Evolutionary conservation across 2,797 vertebrate species (phyloP).

Genomic region (Catostomus latipinnis): DNA sequence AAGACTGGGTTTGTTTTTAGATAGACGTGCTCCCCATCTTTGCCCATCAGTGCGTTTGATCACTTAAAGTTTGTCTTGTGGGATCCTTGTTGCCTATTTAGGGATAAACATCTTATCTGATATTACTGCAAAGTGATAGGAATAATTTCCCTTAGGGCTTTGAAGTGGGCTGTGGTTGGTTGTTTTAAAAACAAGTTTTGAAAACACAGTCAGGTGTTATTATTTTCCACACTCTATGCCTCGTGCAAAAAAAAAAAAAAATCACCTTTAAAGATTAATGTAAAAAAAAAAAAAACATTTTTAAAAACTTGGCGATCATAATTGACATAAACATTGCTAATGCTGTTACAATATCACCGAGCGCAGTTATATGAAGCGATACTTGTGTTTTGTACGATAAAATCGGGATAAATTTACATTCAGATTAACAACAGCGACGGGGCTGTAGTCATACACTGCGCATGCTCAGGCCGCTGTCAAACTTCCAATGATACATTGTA

Average conservation of each 20-base stretch:
- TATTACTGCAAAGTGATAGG: not conserved
- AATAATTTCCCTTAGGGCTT: not conserved
- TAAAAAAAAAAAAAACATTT: not conserved
- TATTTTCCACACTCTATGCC: not conserved
- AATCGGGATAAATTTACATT: slow-evolving; percentile 29
- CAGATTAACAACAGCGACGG: slow-evolving; percentile 62
- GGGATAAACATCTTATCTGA: not conserved
- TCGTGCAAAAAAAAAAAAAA: not conserved
- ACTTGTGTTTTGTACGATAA: not conserved
- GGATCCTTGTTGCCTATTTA: not conserved
- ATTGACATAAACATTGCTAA: not conserved
- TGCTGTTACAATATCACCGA: not conserved
- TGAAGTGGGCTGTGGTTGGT: not conserved
- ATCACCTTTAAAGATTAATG: not conserved
- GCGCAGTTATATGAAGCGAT: not conserved
- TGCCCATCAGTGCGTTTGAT: slow-evolving; percentile 50
- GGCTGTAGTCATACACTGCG: slow-evolving; percentile 63
- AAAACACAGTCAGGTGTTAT: not conserved
- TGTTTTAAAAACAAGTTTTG: slow-evolving; percentile 19
- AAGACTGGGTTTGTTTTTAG: slow-evolving; percentile 56
- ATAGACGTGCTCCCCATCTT: slow-evolving; percentile 57
- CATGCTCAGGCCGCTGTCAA: slow-evolving; percentile 70
- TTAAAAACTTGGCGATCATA: not conserved
- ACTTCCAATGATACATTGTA: slow-evolving; percentile 41
- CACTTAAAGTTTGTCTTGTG: slow-evolving; percentile 31